Evolutionary conservation across 2,113 vertebrate genomes (phyloP), one percentile per base, ranked within the genome.

Genomic region (Malurus melanocephalus): DNA sequence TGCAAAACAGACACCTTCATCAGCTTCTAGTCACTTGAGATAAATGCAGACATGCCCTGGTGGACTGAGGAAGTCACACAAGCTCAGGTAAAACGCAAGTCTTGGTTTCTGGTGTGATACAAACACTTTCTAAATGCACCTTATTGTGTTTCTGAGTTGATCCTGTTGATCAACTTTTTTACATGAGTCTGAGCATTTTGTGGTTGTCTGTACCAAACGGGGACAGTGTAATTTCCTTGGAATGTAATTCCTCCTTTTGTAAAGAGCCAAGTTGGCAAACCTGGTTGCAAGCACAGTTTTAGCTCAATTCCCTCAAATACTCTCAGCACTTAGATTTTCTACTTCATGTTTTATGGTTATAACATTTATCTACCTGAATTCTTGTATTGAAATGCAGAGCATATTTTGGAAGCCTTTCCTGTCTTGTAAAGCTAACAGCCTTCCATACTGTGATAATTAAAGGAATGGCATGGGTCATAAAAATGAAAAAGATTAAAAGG

Each of bases 391-490:
- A 94, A 94, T 71, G 86, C 43, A 89, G 69, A 94, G 69, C 46
- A 53, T 80, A 78, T 85, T 92, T 94, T 95, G 90, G 94, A 77
- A 90, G 42, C 28, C 27, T 68, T 89, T 93, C 45, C 92, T 81
- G 65, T 49, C 79, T 87, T 96, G 79, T 93, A 94, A 75, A 81
- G 77, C 53, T 95, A 91, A 93, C 65, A 94, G 88, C 88, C 87
- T 95, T 93, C 87, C 86, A 86, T 83, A 89, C 72, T 86, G 74
- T 81, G 80, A 86, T 80, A 94, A 97, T 89, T 93, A 91, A 92
- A 89, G 85, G 88, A 95, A 95, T 89, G 85, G 49, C 86, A 91
- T 67, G 94, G 93, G 93, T 89, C 88, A 84, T 94, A 93, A 93
- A 94, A 95, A 93, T 75, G 73, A 81, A 80, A 89, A 85, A 92